A percentile compares a stretch with the other conserved stretches of the same genome.
Conservation (phyloP, 2,888 invertebrate genomes). For the Lithophane socia region DNA sequence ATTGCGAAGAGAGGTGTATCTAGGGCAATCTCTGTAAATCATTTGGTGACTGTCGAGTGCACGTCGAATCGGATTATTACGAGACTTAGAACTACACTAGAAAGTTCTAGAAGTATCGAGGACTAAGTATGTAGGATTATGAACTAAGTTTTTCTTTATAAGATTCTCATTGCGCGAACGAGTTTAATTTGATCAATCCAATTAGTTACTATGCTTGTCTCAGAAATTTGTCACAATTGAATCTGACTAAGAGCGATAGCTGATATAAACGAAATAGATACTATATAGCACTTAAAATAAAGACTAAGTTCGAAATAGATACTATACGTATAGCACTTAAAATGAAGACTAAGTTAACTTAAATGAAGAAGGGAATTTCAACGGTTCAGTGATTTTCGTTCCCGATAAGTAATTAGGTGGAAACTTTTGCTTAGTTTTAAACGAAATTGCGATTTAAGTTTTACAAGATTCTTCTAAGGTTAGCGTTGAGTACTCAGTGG, state of each 20-base stretch:
- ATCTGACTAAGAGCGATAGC: conserved; percentile 15
- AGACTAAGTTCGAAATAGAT: background rate
- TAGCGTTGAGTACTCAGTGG: background rate
- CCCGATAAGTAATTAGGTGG: background rate
- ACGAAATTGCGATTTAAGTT: conserved; percentile 2
- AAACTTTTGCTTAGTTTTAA: background rate
- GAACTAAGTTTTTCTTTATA: background rate
- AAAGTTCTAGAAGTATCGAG: background rate
- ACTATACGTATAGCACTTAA: background rate
- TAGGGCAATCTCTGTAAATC: background rate
- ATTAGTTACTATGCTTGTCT: conserved; percentile 31
- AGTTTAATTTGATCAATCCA: conserved; percentile 49
- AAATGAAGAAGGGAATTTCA: background rate
- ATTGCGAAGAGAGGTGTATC: background rate
- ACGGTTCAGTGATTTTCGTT: conserved; percentile 1
- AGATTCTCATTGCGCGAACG: conserved; percentile 24
- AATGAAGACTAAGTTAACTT: conserved; percentile 3
- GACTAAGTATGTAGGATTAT: background rate
- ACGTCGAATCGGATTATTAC: background rate
- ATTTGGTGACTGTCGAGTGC: background rate
- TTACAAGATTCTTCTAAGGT: background rate
- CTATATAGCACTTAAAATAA: background rate
- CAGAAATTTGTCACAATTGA: conserved; percentile 29
- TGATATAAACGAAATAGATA: background rate
- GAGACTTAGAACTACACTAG: background rate